Base-by-base conservation (phyloP, 2,113 vertebrate species). In the Oncorhynchus mykiss region DNA sequence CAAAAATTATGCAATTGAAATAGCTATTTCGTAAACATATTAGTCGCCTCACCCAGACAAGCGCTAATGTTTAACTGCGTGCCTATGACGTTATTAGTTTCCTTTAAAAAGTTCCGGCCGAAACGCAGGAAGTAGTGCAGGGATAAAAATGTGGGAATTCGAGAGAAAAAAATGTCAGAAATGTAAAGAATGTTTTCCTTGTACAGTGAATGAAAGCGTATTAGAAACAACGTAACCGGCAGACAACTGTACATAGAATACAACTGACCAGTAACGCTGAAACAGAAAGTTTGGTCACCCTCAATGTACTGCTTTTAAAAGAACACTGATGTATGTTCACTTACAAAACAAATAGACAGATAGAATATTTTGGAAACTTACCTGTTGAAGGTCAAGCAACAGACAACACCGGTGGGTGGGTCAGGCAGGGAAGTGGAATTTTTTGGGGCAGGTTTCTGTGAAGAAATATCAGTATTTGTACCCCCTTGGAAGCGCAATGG, bases 401-500 rank as follows among this genome's bases (percentile, higher is more conserved):
- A 74, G 39, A 22, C 20, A 29, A 27, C 34, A 57, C 34, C 39
- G 39, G 27, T 67, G 49, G 70, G 45, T 59, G 49, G 70, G 45
- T 59, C 27, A 34, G 20, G 45, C 67, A 59, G 71, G 74, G n/a
- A 34, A 49, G 70, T 11, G 51, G 51, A 49, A 20, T 71, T 29
- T 49, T 49, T 80, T 80, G 70, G 60, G 51, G 77, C 68, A 71
- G 54, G 77, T 80, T 78, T 75, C 78, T 80, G 70, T 18, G 14
- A 75, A 31, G 79, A 89, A 79, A 75, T 77, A 77, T 80, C 77
- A 78, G 67, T 77, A 34, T 83, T 88, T 89, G 85, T 82, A 74
- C 84, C 82, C 82, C 76, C 82, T 86, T 85, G 90, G 90, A 89
- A 89, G 90, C 84, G 88, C 85, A 79, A 91, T 45, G 88, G 89